Evolutionary conservation across 2,113 vertebrate genomes (phyloP).

Genomic region (Athene noctua): DNA sequence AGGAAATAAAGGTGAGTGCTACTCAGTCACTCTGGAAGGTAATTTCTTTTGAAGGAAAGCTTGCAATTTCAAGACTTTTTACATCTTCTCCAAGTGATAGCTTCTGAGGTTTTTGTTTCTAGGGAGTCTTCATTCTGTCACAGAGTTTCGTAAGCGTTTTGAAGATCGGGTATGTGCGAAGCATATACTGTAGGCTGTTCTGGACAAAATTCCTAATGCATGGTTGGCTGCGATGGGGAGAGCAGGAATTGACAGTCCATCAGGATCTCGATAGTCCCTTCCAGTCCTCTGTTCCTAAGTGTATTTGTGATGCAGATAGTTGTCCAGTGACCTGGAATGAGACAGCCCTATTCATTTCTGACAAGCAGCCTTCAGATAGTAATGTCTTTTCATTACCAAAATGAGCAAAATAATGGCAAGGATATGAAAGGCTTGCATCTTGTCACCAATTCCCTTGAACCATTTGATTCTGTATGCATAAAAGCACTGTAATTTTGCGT

Average conservation of each 20-base stretch:
- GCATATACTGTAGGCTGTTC: background rate
- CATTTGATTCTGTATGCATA: background rate
- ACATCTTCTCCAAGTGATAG: background rate
- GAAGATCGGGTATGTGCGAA: background rate
- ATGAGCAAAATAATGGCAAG: slow-evolving; percentile 29
- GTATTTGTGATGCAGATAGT: background rate
- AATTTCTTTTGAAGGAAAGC: background rate
- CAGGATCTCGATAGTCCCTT: background rate
- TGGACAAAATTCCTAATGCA: background rate
- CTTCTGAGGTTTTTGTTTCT: background rate
- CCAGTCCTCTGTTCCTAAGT: background rate
- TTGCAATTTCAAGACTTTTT: background rate
- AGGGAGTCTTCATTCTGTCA: background rate
- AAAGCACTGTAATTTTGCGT: background rate
- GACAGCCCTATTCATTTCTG: slow-evolving; percentile 43
- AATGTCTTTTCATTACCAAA: slow-evolving; percentile 30
- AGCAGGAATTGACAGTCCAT: background rate
- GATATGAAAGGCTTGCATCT: slow-evolving; percentile 7
- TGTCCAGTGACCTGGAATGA: slow-evolving; percentile 45
- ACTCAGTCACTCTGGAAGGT: background rate
- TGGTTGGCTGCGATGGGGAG: background rate
- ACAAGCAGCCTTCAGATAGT: slow-evolving; percentile 48
- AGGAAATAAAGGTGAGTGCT: background rate
- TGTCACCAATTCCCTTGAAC: background rate
- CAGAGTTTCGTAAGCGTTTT: background rate